These are phyloP conservation scores for Phataginus tricuspis DNA, from an alignment of 2,797 vertebrate genomes.

Conservation along the genomic window DNA sequence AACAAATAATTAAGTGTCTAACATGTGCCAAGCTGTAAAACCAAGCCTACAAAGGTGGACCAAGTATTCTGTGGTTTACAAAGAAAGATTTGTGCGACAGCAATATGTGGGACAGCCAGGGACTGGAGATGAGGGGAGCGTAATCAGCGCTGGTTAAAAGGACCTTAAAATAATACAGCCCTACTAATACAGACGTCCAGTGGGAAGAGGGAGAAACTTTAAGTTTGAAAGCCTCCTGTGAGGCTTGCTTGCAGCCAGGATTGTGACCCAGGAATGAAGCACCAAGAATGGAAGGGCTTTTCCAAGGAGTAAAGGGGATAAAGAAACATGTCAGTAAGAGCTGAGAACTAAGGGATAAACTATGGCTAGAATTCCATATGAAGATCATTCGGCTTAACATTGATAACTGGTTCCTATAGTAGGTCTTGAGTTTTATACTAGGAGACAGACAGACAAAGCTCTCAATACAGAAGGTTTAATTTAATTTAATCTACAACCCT, in stretches of 20 bases:
- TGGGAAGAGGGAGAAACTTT: neutral
- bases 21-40: neutral
- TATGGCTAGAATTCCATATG: neutral
- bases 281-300: neutral
- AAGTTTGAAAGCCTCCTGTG: neutral
- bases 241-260: neutral
- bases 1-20: neutral
- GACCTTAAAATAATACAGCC: no score
- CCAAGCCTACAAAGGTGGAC: neutral
- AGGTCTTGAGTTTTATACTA: conserved; percentile 47
- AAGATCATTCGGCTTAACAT: neutral
- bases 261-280: conserved; percentile 13
- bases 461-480: neutral
- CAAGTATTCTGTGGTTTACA: neutral
- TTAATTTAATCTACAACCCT: neutral
- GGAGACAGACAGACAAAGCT: conserved; percentile 7
- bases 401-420: neutral
- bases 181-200: neutral
- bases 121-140: neutral
- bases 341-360: neutral
- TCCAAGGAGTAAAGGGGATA: neutral
- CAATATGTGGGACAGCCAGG: neutral
- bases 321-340: neutral
- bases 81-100: neutral
- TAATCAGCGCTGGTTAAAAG: neutral